Conservation (phyloP, 2,888 invertebrate genomes). For the Tholera decimalis region DNA sequence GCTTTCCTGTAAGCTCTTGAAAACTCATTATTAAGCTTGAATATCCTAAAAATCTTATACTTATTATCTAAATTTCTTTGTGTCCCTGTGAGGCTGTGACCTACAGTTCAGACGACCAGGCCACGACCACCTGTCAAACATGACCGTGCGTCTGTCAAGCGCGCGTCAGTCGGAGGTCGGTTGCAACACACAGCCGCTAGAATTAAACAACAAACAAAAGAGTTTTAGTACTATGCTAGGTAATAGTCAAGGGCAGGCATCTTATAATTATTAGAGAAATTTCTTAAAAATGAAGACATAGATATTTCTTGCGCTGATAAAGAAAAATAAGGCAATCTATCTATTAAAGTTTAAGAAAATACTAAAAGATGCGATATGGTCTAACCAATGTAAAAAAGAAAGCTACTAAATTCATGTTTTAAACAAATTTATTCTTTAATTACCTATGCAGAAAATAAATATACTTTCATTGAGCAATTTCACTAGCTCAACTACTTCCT, state of each 20-base stretch:
- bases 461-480: background rate
- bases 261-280: conserved; percentile 22
- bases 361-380: background rate
- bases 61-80: background rate
- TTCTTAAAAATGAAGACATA: conserved; percentile 30
- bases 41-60: no score
- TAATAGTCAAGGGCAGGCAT: conserved; percentile 49
- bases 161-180: conserved; percentile 61
- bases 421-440: no score
- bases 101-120: conserved; percentile 46
- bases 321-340: background rate
- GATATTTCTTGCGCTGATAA: conserved; percentile 18
- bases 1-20: background rate
- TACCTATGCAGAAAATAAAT: background rate
- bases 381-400: background rate
- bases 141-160: conserved; percentile 69
- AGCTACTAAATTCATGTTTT: background rate
- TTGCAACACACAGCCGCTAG: conserved; percentile 66
- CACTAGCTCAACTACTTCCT: conserved; percentile 4
- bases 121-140: conserved; percentile 62
- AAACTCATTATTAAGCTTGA: background rate
- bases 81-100: conserved; percentile 15
- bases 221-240: conserved; percentile 24
- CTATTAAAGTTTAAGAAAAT: background rate
- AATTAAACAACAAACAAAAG: conserved; percentile 52